Conservation (phyloP, 2,797 vertebrate genomes). For the Chromobotia macracanthus region DNA sequence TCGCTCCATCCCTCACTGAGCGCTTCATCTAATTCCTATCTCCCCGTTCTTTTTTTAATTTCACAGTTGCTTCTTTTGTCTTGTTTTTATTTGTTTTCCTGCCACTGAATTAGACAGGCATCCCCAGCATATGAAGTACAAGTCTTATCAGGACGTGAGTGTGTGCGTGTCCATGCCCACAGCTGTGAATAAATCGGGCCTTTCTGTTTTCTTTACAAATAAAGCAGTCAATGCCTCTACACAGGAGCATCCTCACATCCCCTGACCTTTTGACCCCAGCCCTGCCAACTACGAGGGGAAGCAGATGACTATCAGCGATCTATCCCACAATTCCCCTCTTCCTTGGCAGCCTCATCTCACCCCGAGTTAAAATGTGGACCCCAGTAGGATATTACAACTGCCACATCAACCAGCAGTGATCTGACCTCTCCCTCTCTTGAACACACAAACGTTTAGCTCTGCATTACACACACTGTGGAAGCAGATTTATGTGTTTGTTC, state of each 20-base stretch:
- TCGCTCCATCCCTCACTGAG: slow-evolving; percentile 23
- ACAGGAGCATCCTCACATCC: slow-evolving; percentile 34
- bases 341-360: slow-evolving; percentile 24
- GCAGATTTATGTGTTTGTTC: too few species aligned
- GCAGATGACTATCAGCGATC: slow-evolving; percentile 53
- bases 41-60: slow-evolving; percentile 34
- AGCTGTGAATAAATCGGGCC: slow-evolving; percentile 32
- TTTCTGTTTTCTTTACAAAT: slow-evolving; percentile 52
- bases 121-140: slow-evolving; percentile 16
- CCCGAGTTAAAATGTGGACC: slow-evolving; percentile 43
- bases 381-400: slow-evolving; percentile 51
- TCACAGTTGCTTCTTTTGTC: slow-evolving; percentile 31
- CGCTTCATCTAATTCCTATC: slow-evolving; percentile 29
- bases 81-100: slow-evolving; percentile 37
- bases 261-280: slow-evolving; percentile 25
- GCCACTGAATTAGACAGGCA: slow-evolving; percentile 14
- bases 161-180: background rate
- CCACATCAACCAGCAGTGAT: slow-evolving; percentile 38
- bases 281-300: slow-evolving; percentile 20
- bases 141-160: slow-evolving; percentile 14
- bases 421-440: slow-evolving; percentile 37
- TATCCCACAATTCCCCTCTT: slow-evolving; percentile 33
- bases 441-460: too few species aligned
- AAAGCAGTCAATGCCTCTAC: slow-evolving; percentile 50
- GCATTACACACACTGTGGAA: too few species aligned